phyloP scores from a whole-genome alignment of 2,888 invertebrate species.

The Linnaemya vulpina region DNA sequence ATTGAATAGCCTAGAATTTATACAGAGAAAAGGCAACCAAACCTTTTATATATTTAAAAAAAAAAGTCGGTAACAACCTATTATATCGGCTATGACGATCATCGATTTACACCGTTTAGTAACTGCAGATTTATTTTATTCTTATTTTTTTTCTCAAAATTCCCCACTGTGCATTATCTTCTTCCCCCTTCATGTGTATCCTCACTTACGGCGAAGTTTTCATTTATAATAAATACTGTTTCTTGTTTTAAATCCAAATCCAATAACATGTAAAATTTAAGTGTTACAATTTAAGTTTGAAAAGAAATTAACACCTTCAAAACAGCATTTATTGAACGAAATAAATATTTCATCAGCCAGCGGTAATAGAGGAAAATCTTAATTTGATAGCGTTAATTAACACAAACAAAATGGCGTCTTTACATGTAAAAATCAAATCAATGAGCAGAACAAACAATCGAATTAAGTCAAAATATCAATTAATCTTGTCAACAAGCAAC shows the following conservation, averaged over 20 bases:
- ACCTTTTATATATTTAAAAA: too few relatives aligned
- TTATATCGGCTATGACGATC: too few relatives aligned
- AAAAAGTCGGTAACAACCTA: too few relatives aligned
- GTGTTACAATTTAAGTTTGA: background rate
- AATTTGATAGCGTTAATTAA: conserved; percentile 59
- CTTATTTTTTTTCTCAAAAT: too few relatives aligned
- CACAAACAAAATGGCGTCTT: conserved; percentile 10
- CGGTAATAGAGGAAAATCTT: conserved; percentile 33
- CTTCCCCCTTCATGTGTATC: too few relatives aligned
- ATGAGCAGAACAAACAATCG: conserved; percentile 43
- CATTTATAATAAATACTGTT: background rate
- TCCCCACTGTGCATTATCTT: too few relatives aligned
- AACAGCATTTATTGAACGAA: conserved; percentile 2
- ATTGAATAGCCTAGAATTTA: too few relatives aligned
- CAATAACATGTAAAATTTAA: background rate
- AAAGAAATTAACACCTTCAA: conserved; percentile 49
- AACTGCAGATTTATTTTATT: too few relatives aligned
- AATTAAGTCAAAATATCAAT: conserved; percentile 72
- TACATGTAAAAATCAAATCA: conserved; percentile 38
- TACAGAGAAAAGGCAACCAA: too few relatives aligned
- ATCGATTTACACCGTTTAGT: too few relatives aligned
- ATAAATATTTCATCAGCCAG: conserved; percentile 52
- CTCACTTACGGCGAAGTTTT: background rate
- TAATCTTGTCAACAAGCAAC: conserved; percentile 79
- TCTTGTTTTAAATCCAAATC: background rate